A percentile compares a stretch with the other conserved stretches of the same genome.
phyloP scores from a whole-genome alignment of 2,888 invertebrate genomes.

The Ptychoptera albimana region DNA sequence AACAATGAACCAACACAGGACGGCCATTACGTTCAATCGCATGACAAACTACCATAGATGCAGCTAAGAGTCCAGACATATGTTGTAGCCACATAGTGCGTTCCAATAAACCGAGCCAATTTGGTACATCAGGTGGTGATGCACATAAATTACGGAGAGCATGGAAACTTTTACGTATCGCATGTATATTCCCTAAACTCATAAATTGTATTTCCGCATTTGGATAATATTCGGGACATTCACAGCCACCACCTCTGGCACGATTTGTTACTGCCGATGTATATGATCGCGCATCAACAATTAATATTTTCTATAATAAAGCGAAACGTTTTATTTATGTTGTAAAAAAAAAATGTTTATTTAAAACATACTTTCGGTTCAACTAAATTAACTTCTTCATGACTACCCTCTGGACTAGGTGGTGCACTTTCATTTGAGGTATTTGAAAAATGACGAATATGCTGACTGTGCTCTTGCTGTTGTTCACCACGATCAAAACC shows the following conservation, averaged over 20 bases:
- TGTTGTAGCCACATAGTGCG: conserved; percentile 85
- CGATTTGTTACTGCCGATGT: conserved; percentile 92
- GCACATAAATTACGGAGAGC: conserved; percentile 64
- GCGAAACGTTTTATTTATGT: conserved; percentile 2
- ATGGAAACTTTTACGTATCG: conserved; percentile 83
- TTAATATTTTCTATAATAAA: conserved; percentile 53
- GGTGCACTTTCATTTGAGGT: conserved; percentile 24
- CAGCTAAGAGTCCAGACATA: conserved; percentile 67
- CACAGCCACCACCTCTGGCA: conserved; percentile 93
- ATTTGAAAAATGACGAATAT: conserved; percentile 15
- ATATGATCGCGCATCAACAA: conserved; percentile 92
- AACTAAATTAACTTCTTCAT: conserved; percentile 26
- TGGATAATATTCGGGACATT: conserved; percentile 90
- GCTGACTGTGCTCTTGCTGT: conserved; percentile 3
- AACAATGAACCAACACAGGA: conserved; percentile 93
- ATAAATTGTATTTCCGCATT: conserved; percentile 93
- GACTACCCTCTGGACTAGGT: conserved; percentile 25
- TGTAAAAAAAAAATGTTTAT: background rate
- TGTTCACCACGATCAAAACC: conserved; percentile 45
- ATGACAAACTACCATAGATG: conserved; percentile 64
- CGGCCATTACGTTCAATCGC: conserved; percentile 66
- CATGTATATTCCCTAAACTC: conserved; percentile 94
- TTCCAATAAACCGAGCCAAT: conserved; percentile 79
- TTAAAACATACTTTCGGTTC: conserved; percentile 22
- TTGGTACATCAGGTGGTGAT: conserved; percentile 62